Base-by-base conservation (phyloP, 2,797 vertebrate species). In the Trematomus bernacchii region DNA sequence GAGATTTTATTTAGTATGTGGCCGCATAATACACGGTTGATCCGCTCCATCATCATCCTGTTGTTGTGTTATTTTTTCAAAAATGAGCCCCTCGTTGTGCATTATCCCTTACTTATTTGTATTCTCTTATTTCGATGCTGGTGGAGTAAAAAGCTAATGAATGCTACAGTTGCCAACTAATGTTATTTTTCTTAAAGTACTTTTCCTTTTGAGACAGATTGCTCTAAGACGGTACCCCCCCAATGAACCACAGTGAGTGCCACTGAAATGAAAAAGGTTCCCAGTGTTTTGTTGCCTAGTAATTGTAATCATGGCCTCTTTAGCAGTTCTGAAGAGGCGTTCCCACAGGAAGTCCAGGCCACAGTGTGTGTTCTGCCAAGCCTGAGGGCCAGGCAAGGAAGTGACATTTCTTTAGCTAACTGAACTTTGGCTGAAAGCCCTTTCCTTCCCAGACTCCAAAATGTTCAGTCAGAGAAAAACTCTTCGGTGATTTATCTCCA, bases 281-380 rank as follows among this genome's bases (percentile, higher is more conserved):
- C 60, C 78, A 66, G 59, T 50, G 55, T 69, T 77, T 37, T 75
- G 71, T 58, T 66, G 75, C 55, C 64, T 68, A 62, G n/a, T 52
- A 40, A 23, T 69, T 80, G 60, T 68, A 3, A 30, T 62, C 13
- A 18, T 54, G 48, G 23, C 42, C 30, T 6, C 40, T 69, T 72
- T 54, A 43, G 37, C 30, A 64, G 16, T 52, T 75, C 37, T 50
- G 23, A 64, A 73, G 60, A 71, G 55, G 72, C 51, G 77, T 81
- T 77, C 60, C 70, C 76, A 75, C 52, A 76, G 78, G 59, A 77
- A 75, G 73, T 82, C 62, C 66, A 55, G 57, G 67, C 42, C 59
- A 48, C 72, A 52, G 42, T 13, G 51, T 51, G 57, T 11, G 15
- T 12, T 57, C 10, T 81, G 72, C 73, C 80, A 79, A 69, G 52